Evolutionary conservation across 1,140 invertebrate species (phyloP), one percentile per base, ranked within the genome.

Genomic region (Zophobas morio): DNA sequence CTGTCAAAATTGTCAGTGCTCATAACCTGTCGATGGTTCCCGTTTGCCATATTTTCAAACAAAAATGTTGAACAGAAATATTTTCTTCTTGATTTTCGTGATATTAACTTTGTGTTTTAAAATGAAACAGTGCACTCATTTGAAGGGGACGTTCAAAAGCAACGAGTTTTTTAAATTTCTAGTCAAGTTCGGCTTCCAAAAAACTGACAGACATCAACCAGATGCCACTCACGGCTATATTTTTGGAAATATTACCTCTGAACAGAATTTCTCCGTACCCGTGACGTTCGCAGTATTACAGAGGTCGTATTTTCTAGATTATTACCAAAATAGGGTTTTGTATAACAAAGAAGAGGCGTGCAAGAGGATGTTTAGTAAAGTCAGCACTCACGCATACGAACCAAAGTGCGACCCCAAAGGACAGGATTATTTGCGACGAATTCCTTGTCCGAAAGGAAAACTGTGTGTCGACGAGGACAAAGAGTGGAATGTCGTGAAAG

Each of bases 171-270:
- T 98, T 85, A 92, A 94, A 84, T 98, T 98, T 87, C 88, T 99
- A 42, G 90, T 95, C 1, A 98, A 98, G 88, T 99, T 98, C 87
- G 97, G 97, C 73, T 96, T 99, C 86, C 96, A 98, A 88, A 97
- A 98, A 87, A 98, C 96, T n/a, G 95, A 97, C 86, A 90, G 91
- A 34, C 91, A 95, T 85, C 90, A 93, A 80, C 89, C 92, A 82
- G 91, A 92, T 79, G 92, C 94, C 78, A 96, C 96, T 75, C 93
- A 94, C 87, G 97, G 98, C 37, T 98, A 96, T 86, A 97, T 98
- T 81, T 98, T 96, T 86, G 97, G 97, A 20, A 98, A 98, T 87
- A 92, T 98, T 36, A 97, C 96, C 34, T 91, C 94, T 0, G 90
- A 87, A 75, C 87, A 88, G 34, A 87, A 91, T 73, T 91, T 92